phyloP scores from a whole-genome alignment of 2,797 vertebrate genomes.

The Sebastes cheni region DNA sequence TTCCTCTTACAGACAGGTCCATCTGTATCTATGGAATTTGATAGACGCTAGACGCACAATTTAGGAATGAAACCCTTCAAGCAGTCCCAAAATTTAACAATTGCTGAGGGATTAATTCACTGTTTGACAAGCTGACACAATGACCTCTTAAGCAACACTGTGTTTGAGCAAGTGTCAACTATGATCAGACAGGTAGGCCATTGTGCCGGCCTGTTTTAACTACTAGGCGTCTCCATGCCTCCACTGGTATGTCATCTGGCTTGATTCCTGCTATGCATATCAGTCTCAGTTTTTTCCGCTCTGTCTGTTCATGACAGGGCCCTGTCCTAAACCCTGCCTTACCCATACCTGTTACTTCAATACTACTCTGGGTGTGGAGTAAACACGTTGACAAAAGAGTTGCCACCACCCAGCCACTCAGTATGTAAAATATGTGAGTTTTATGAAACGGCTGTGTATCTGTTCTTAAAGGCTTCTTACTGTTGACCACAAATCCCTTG shows the following conservation, averaged over 20 bases:
- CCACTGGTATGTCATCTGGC: slow-evolving; percentile 76
- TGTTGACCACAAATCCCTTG: background rate
- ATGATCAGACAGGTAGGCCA: slow-evolving; percentile 18
- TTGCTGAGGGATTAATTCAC: background rate
- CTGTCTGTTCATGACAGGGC: slow-evolving; percentile 35
- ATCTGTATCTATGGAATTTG: background rate
- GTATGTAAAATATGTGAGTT: slow-evolving; percentile 58
- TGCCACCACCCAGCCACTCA: slow-evolving; percentile 64
- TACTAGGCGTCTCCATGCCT: slow-evolving; percentile 55
- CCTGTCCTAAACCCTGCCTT: slow-evolving; percentile 29
- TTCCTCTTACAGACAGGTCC: background rate
- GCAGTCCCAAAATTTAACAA: background rate
- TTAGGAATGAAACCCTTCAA: background rate
- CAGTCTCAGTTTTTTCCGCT: slow-evolving; percentile 25
- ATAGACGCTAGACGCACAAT: too few species aligned
- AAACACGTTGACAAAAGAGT: slow-evolving; percentile 55
- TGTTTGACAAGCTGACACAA: background rate
- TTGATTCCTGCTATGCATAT: slow-evolving; percentile 66
- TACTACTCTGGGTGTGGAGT: slow-evolving; percentile 62
- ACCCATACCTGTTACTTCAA: slow-evolving; percentile 61
- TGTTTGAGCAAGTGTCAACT: background rate
- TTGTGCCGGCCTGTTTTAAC: slow-evolving; percentile 14
- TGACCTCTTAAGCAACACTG: background rate
- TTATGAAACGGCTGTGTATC: slow-evolving; percentile 24
- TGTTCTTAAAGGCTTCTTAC: background rate